Evolutionary conservation across 2,888 invertebrate species (phyloP).

Genomic region (Stictocephala bisonia): DNA sequence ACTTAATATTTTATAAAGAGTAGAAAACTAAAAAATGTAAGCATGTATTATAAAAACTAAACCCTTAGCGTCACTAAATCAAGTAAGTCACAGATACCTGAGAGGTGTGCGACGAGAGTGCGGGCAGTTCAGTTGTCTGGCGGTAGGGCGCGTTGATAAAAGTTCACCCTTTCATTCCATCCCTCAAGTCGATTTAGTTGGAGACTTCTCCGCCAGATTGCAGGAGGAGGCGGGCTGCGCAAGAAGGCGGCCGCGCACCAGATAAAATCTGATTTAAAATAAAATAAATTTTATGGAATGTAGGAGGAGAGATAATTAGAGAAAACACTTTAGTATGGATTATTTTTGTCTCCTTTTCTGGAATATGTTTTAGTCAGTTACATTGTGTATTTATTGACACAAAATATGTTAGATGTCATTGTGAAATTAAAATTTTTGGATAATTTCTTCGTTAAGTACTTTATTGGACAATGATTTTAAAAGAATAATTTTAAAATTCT

Average conservation of each 20-base stretch:
- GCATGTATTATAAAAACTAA: too few relatives aligned
- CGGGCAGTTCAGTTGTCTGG: slow-evolving; percentile 8
- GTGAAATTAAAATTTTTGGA: too few relatives aligned
- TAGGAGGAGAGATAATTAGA: slow-evolving; percentile 34
- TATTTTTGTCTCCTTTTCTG: slow-evolving; percentile 35
- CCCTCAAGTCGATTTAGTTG: slow-evolving; percentile 18
- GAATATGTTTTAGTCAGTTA: too few relatives aligned
- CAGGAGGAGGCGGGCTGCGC: slow-evolving; percentile 4
- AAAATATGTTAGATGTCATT: too few relatives aligned
- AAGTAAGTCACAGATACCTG: too few relatives aligned
- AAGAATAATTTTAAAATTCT: too few relatives aligned
- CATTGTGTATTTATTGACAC: too few relatives aligned
- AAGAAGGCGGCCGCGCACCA: slow-evolving; percentile 7
- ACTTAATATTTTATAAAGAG: too few relatives aligned
- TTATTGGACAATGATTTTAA: too few relatives aligned
- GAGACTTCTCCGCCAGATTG: neutral
- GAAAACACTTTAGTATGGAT: slow-evolving; percentile 35
- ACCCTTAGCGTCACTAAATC: too few relatives aligned
- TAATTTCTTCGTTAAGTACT: too few relatives aligned
- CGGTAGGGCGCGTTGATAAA: slow-evolving; percentile 33
- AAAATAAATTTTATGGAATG: slow-evolving; percentile 40
- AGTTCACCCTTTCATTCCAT: slow-evolving; percentile 34
- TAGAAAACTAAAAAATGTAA: too few relatives aligned
- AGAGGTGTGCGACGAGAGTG: neutral
- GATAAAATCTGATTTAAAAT: slow-evolving; percentile 17